Percentiles rank a stretch among this genome's conserved stretches.
These are phyloP conservation scores for Catagonus wagneri DNA, from an alignment of 2,113 vertebrate species.

Conservation along the genomic window DNA sequence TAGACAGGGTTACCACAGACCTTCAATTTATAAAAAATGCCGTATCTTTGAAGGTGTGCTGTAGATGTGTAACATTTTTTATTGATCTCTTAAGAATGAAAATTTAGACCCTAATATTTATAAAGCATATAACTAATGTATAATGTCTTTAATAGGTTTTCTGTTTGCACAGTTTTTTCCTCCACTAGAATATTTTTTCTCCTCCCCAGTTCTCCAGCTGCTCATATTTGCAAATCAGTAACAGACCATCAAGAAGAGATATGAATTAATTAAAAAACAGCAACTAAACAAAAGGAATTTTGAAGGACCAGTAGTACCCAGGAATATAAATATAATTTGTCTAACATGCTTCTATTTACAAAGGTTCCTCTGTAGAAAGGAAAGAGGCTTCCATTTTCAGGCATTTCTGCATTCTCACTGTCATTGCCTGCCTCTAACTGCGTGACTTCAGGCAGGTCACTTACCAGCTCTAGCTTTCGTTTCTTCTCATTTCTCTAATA, in stretches of 20 bases:
- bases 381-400: not conserved
- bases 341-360: not conserved
- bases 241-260: not conserved
- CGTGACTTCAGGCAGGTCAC: not conserved
- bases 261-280: not conserved
- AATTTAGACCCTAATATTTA: not conserved
- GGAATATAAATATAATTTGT: not conserved
- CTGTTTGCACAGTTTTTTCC: not conserved
- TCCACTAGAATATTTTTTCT: constrained; percentile 15
- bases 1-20: too few species aligned
- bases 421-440: not conserved
- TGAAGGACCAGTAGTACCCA: not conserved
- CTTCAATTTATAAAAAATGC: too few species aligned
- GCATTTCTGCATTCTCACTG: not conserved
- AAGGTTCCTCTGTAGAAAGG: not conserved
- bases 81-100: not conserved
- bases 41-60: too few species aligned
- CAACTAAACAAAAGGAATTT: not conserved
- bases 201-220: not conserved
- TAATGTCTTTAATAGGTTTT: not conserved
- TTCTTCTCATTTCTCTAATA: not conserved
- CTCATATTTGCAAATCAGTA: constrained; percentile 13
- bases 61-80: not conserved
- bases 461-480: not conserved
- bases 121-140: not conserved